Base-by-base conservation (phyloP, 2,888 invertebrate species). In the Spilosoma lubricipeda region DNA sequence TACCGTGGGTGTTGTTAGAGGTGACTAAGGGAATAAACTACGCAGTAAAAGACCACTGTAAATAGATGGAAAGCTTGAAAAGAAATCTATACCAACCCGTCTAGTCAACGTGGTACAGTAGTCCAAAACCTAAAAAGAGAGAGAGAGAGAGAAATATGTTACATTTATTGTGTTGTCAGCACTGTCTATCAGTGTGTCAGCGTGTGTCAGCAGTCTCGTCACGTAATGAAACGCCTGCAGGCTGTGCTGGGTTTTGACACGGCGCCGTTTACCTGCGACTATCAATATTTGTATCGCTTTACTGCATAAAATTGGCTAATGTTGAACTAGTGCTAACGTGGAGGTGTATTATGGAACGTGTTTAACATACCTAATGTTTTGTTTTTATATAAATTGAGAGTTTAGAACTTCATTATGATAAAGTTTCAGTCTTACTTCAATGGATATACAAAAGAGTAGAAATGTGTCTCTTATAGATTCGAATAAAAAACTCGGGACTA, bases 201-300 rank as follows among this genome's bases (percentile, higher is more conserved):
- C 7, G 59, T 66, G 27, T 75, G 80, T 85, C 80, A 83, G 83
- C 80, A 88, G 83, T 87, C 86, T 65, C 67, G 85, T 81, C 91
- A 88, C 90, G 90, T 90, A 90, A 87, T 86, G 86, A 86, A 84
- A 86, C 86, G 89, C 86, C 88, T 89, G 89, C 89, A 88, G 87
- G 85, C 85, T 80, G 79, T 84, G 85, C 82, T 82, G 77, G 82
- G 81, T 82, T 84, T 77, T 87, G 88, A 88, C 90, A 86, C 88
- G 85, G 80, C 85, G 80, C 80, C 87, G 87, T 84, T 84, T 84
- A 80, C 85, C 71, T 68, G 39, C 72, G 71, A 79, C 77, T 80
- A 85, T 83, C 89, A 86, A 85, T 85, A 85, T 85, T 87, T 86
- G 85, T 85, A 80, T 79, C 77, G 73, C 77, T 69, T 63, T 59